Evolutionary conservation across 2,113 vertebrate genomes (phyloP).

Genomic region (Dendropsophus ebraccatus): DNA sequence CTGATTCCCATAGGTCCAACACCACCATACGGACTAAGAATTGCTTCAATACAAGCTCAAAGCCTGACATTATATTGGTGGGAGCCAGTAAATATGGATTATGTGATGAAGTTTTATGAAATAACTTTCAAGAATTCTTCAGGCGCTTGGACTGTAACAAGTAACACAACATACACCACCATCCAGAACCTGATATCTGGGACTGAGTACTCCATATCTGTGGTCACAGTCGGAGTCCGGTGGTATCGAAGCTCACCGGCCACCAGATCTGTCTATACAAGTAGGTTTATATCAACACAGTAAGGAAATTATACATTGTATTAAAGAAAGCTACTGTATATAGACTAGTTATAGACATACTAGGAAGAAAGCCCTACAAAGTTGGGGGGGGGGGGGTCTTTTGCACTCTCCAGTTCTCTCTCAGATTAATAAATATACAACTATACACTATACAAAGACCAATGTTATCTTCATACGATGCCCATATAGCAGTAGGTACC

Average conservation of each 20-base stretch:
- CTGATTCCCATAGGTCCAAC: not conserved
- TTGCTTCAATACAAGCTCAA: not conserved
- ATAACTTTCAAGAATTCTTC: not conserved
- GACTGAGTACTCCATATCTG: constrained; percentile 12
- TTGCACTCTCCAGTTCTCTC: too few species aligned
- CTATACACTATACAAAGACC: too few species aligned
- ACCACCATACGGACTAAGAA: not conserved
- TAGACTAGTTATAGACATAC: too few species aligned
- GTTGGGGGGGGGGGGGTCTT: too few species aligned
- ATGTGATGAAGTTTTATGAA: not conserved
- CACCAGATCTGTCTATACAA: constrained; percentile 1
- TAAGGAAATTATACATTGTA: too few species aligned
- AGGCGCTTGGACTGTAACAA: not conserved
- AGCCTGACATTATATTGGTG: not conserved
- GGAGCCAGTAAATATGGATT: not conserved
- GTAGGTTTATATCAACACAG: constrained; percentile 1
- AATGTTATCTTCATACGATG: too few species aligned
- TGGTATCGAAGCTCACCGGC: constrained; percentile 19
- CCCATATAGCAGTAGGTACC: too few species aligned
- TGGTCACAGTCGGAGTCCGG: constrained; percentile 31
- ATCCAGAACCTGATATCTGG: constrained; percentile 3
- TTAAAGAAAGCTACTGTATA: too few species aligned
- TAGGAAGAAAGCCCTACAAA: too few species aligned
- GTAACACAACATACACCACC: not conserved
- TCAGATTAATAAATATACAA: too few species aligned